Evolutionary conservation across 2,113 vertebrate genomes (phyloP).

Genomic region (Zapornia atra): DNA sequence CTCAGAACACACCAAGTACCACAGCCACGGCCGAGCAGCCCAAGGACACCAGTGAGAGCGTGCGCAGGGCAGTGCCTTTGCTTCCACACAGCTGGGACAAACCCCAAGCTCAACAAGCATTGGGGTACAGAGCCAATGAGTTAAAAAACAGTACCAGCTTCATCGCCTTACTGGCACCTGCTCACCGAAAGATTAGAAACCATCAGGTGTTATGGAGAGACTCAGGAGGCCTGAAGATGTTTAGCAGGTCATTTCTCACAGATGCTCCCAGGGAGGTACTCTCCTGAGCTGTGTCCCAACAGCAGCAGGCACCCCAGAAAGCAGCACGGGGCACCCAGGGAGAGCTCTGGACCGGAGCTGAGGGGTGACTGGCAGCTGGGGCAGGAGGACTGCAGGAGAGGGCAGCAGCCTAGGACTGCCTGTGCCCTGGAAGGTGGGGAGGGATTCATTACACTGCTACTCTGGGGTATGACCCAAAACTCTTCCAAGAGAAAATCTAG

Average conservation of each 20-base stretch:
- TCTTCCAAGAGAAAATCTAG: neutral
- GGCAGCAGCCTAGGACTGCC: too few species aligned
- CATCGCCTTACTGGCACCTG: neutral
- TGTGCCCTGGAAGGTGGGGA: too few species aligned
- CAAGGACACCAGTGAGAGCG: neutral
- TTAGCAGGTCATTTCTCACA: fast-evolving
- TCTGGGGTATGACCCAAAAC: neutral
- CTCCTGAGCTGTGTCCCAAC: too few species aligned
- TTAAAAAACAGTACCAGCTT: neutral
- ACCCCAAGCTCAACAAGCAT: neutral
- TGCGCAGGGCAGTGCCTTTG: neutral
- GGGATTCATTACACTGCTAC: neutral
- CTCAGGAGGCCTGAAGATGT: too few species aligned
- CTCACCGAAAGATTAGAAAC: neutral
- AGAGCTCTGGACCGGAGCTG: fast-evolving
- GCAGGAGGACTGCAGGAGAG: too few species aligned
- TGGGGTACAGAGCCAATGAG: neutral
- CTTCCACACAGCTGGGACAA: too few species aligned
- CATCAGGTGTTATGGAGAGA: too few species aligned
- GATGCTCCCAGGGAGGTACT: neutral
- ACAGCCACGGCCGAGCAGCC: neutral
- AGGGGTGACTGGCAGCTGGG: neutral
- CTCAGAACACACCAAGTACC: neutral
- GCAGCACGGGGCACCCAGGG: neutral
- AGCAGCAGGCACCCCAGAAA: neutral